Evolutionary conservation across 2,888 invertebrate genomes (phyloP), one percentile per base, ranked within the genome.

Genomic region (Dusona sp.): DNA sequence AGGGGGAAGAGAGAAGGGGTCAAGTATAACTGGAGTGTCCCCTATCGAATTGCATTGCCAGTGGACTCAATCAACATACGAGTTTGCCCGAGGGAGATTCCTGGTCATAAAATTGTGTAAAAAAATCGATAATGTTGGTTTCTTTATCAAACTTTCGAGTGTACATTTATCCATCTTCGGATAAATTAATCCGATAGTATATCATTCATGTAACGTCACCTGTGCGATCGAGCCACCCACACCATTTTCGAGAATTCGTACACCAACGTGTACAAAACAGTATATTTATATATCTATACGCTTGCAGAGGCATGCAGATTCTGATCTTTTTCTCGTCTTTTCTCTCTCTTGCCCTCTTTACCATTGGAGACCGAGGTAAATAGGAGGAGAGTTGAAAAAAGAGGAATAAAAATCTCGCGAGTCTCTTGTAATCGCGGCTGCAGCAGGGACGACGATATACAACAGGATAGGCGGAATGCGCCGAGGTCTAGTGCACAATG

Each of bases 401-500:
- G 68, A 11, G 22, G 36, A 38, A 45, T 51, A 79, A 83, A 77
- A 68, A 38, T 75, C 72, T 54, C 67, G 51, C 57, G 81, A 74
- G 42, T 74, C 85, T 57, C 73, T 85, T 73, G 85, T 85, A 85
- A 85, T 85, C 78, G 81, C 81, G 67, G 61, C 73, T 78, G 81
- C 67, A 85, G 48, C 57, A 57, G 73, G 57, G 75, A 84, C 79
- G 70, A 79, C 79, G 70, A 70, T 72, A 72, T 42, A 72, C 70
- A 67, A 51, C 77, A 65, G 25, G 79, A 78, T 78, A 81, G 81
- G 81, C 67, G 85, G 85, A 85, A 85, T 85, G 81, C 78, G 74
- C 61, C 84, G 81, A 81, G 78, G 72, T 81, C 81, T 54, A 75
- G 87, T 85, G 87, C 88, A 88, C 87, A 89, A 88, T 88, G 88